Evolutionary conservation across 2,888 invertebrate genomes (phyloP).

Genomic region (Perizoma affinitatum): DNA sequence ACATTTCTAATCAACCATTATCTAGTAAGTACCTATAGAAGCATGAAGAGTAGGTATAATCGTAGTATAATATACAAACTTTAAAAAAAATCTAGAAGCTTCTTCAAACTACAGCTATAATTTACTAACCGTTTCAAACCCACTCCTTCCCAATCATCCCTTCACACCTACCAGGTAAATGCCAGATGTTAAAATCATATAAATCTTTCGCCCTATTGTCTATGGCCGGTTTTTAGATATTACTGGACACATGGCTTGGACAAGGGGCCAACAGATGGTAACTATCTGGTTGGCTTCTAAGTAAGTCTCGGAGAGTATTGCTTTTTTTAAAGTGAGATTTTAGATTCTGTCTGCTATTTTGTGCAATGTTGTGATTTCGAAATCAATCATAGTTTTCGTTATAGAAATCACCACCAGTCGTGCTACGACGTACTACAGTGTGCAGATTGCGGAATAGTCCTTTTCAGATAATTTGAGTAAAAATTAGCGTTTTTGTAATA

Average conservation of each 20-base stretch:
- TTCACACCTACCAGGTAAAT: conserved; percentile 61
- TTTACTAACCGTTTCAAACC: conserved; percentile 6
- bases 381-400: too few species aligned
- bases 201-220: conserved; percentile 73
- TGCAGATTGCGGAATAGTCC: too few species aligned
- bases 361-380: too few species aligned
- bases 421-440: too few species aligned
- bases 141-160: conserved; percentile 13
- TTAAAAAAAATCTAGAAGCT: neutral
- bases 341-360: neutral
- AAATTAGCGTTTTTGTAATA: too few species aligned
- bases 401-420: too few species aligned
- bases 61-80: too few species aligned
- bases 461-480: too few species aligned
- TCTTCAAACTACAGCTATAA: conserved; percentile 6
- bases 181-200: conserved; percentile 71
- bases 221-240: conserved; percentile 65
- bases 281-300: neutral
- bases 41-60: too few species aligned
- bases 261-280: conserved; percentile 52
- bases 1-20: too few species aligned
- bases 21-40: too few species aligned
- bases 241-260: conserved; percentile 69
- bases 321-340: neutral
- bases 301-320: neutral